Evolutionary conservation across 2,113 vertebrate genomes (phyloP), one percentile per base, ranked within the genome.

Genomic region (Mixornis gularis): DNA sequence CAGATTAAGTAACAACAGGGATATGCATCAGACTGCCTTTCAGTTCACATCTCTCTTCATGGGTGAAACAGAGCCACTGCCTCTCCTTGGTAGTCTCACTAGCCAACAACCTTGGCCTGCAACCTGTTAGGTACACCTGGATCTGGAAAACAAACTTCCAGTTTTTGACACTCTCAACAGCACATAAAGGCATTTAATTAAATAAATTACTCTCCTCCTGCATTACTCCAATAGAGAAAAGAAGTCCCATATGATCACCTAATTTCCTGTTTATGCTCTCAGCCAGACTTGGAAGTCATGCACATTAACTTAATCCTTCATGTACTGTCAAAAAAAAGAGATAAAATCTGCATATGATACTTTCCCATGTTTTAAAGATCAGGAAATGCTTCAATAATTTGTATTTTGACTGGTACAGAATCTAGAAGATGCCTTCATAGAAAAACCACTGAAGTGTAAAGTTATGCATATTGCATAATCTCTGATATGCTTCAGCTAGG

Each of bases 11-110:
- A 82, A 34, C 17, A 80, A n/a, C 24, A 58, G 13, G 20, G 48
- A 74, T 9, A 52, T 0, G 1, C 12, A 52, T 1, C 1, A 0
- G 49, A 87, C 10, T 2, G 2, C 38, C 59, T 79, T 58, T 52
- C 44, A 62, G 38, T 22, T 38, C 32, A 1, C 18, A 9, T 30
- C 11, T 62, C n/a, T 70, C 64, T 56, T 69, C n/a, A 24, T 1
- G 1, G 27, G 17, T 34, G 14, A 24, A 79, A 89, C 3, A 66
- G 48, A 91, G 27, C 15, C 36, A 43, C 5, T 56, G 34, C 11
- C 55, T 52, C 46, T 43, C 34, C 41, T 36, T 40, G 4, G 0
- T 3, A 38, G 24, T n/a, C 38, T 90, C 59, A 38, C 21, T 17
- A 64, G 26, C 41, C 58, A 26, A 60, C 44, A 82, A 53, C 25